Conservation (phyloP, 2,888 invertebrate species). For the Nudaria mundana region DNA sequence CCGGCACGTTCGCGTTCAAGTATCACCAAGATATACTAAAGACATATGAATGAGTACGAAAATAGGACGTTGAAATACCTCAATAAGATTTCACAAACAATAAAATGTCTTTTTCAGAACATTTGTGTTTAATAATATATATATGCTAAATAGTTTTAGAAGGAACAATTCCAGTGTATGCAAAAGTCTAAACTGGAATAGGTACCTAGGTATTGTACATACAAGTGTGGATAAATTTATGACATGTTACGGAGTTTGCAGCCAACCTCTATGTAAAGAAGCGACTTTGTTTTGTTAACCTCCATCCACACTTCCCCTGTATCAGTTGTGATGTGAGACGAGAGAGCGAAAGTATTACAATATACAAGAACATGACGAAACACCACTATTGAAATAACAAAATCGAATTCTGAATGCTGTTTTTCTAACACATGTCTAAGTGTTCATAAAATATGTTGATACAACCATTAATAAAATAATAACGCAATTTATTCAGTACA, state of each 20-base stretch:
- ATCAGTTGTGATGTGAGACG: slow-evolving; percentile 65
- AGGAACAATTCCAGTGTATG: neutral
- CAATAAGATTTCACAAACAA: too few species aligned
- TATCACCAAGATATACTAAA: slow-evolving; percentile 51
- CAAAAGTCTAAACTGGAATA: too few species aligned
- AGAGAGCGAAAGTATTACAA: slow-evolving; percentile 57
- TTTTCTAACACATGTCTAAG: slow-evolving; percentile 23
- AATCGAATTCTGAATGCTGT: slow-evolving; percentile 44
- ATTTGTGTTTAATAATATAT: too few species aligned
- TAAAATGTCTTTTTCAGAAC: too few species aligned
- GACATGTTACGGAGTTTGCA: slow-evolving; percentile 42
- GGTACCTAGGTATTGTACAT: slow-evolving; percentile 11
- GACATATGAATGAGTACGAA: slow-evolving; percentile 31
- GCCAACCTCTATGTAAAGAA: slow-evolving; percentile 50
- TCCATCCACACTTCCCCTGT: slow-evolving; percentile 58
- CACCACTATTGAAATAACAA: slow-evolving; percentile 57
- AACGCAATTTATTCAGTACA: slow-evolving; percentile 26
- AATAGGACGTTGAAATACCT: slow-evolving; percentile 12
- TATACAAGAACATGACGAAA: slow-evolving; percentile 68
- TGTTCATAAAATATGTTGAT: slow-evolving; percentile 30
- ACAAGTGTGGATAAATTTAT: slow-evolving; percentile 27
- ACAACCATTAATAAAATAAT: slow-evolving; percentile 28
- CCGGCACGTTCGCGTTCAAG: slow-evolving; percentile 52
- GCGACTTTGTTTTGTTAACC: slow-evolving; percentile 75
- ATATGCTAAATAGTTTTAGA: too few species aligned